phyloP scores from a whole-genome alignment of 2,888 invertebrate genomes.

The Neria commutata region DNA sequence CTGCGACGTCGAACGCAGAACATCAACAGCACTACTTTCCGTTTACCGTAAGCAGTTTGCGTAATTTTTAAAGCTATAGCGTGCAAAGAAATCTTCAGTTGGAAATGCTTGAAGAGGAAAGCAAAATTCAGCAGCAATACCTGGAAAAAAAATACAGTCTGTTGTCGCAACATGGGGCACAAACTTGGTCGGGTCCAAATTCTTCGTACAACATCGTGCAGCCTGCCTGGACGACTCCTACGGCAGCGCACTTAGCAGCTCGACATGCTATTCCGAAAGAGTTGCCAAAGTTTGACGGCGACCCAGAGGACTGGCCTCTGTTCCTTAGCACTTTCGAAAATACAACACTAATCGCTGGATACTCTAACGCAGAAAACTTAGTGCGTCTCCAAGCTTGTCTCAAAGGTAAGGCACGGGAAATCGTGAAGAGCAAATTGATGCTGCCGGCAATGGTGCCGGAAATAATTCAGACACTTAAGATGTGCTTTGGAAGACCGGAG shows the following conservation, averaged over 20 bases:
- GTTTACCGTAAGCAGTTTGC: no score
- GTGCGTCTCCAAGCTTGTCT: conserved; percentile 18
- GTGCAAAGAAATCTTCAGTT: background rate
- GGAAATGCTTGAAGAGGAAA: background rate
- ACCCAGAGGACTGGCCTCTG: conserved; percentile 22
- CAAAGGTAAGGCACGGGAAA: conserved; percentile 15
- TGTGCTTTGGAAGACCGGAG: conserved; percentile 23
- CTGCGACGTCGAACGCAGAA: no score
- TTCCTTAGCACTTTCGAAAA: conserved; percentile 17
- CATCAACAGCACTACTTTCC: no score
- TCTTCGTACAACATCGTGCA: no score
- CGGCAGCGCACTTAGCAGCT: conserved; percentile 11
- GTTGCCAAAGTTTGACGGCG: conserved; percentile 18
- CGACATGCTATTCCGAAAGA: conserved; percentile 11
- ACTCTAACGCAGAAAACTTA: conserved; percentile 22
- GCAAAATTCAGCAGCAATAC: background rate
- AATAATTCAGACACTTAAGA: conserved; percentile 17
- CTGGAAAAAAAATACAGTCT: background rate
- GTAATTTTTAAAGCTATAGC: no score
- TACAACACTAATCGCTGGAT: conserved; percentile 8
- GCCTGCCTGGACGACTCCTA: background rate
- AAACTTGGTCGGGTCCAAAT: no score
- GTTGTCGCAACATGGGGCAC: background rate
- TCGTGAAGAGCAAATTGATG: conserved; percentile 20
- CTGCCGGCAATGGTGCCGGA: conserved; percentile 20